Evolutionary conservation across 2,888 invertebrate species (phyloP).

Genomic region (Pyrochroa serraticornis): DNA sequence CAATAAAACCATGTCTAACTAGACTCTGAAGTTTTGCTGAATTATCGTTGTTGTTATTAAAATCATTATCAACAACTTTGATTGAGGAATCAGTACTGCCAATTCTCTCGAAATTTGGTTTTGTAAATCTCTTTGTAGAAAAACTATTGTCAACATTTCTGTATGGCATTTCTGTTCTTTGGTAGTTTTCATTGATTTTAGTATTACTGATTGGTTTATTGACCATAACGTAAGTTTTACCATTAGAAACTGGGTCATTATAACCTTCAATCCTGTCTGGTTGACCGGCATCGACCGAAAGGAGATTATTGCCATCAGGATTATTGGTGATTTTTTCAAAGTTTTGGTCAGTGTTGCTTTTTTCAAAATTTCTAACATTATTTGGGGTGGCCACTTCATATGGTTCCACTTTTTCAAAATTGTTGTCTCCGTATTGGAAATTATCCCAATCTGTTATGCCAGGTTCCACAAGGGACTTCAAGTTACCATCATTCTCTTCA

Average conservation of each 20-base stretch:
- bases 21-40: conserved; percentile 1
- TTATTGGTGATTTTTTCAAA: conserved; percentile 7
- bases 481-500: not conserved
- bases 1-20: conserved; percentile 17
- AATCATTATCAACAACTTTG: not conserved
- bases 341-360: too few species aligned
- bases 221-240: not conserved
- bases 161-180: too few species aligned
- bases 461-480: not conserved
- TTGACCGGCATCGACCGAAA: conserved; percentile 17
- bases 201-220: too few species aligned
- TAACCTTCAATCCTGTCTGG: conserved; percentile 6
- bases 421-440: conserved; percentile 4
- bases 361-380: not conserved
- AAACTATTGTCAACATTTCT: too few species aligned
- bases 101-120: too few species aligned
- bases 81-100: not conserved
- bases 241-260: not conserved
- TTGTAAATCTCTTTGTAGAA: too few species aligned
- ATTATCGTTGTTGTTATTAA: not conserved
- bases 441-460: too few species aligned
- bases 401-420: conserved; percentile 11
- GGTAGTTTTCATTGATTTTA: too few species aligned
- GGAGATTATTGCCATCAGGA: conserved; percentile 15
- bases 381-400: conserved; percentile 6